Evolutionary conservation across 2,113 vertebrate genomes (phyloP).

Genomic region (Cardinalis cardinalis): DNA sequence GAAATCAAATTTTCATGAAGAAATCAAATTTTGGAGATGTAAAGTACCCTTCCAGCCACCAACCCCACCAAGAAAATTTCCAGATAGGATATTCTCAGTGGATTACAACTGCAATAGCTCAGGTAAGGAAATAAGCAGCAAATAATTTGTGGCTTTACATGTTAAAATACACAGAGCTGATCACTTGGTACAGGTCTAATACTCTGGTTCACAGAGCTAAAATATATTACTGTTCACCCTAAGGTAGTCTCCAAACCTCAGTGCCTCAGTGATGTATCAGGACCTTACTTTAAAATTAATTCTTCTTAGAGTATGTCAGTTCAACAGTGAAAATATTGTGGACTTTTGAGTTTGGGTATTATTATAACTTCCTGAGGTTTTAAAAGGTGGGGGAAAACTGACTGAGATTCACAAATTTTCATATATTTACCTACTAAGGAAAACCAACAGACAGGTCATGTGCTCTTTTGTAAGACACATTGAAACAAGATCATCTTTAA

Average conservation of each 20-base stretch:
- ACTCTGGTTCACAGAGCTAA: background rate
- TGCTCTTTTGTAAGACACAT: background rate
- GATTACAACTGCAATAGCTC: background rate
- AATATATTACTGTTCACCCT: background rate
- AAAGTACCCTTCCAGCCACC: background rate
- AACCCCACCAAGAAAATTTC: background rate
- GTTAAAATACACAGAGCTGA: background rate
- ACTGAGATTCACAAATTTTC: background rate
- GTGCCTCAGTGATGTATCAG: background rate
- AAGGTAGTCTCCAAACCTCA: background rate
- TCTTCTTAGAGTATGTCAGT: background rate
- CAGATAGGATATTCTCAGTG: background rate
- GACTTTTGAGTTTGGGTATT: background rate
- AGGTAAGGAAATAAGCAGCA: background rate
- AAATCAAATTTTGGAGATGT: background rate
- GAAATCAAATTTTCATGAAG: background rate
- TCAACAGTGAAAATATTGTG: background rate
- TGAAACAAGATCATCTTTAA: background rate
- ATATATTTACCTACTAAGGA: background rate
- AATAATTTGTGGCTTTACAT: background rate
- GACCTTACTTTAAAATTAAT: background rate
- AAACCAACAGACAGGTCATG: background rate
- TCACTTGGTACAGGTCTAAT: background rate
- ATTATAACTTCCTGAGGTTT: background rate
- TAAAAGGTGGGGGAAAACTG: background rate